Conservation (phyloP, 2,888 invertebrate genomes). For the Aspidiotus rigidus region DNA sequence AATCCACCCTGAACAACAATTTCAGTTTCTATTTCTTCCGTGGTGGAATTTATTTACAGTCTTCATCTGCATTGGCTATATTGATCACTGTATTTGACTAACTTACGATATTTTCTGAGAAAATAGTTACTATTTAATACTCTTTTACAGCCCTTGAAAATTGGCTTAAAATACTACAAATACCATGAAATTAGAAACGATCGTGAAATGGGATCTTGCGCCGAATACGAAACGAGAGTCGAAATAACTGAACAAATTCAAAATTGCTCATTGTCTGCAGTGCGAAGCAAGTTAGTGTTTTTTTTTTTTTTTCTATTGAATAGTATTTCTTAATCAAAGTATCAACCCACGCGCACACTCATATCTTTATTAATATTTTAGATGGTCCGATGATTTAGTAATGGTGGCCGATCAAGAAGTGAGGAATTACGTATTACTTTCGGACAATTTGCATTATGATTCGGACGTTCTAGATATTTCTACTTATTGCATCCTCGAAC, state of each 20-base stretch:
- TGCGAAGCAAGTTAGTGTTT: slow-evolving; percentile 44
- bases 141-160: neutral
- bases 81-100: neutral
- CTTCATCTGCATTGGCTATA: no score
- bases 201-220: slow-evolving; percentile 58
- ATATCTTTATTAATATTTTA: slow-evolving; percentile 40
- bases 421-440: slow-evolving; percentile 52
- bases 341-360: neutral
- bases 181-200: slow-evolving; percentile 49
- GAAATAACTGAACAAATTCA: slow-evolving; percentile 47
- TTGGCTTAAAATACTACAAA: slow-evolving; percentile 49
- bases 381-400: slow-evolving; percentile 56
- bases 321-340: neutral
- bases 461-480: slow-evolving; percentile 47
- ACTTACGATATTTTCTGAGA: neutral
- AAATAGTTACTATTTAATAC: neutral
- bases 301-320: slow-evolving; percentile 27
- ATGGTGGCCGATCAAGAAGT: slow-evolving; percentile 59
- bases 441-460: slow-evolving; percentile 41
- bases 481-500: slow-evolving; percentile 59
- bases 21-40: no score
- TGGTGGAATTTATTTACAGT: no score
- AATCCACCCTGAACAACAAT: neutral
- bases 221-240: slow-evolving; percentile 51
- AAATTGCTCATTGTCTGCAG: slow-evolving; percentile 45